phyloP scores from a whole-genome alignment of 2,113 vertebrate genomes.

The Ochotona curzoniae region DNA sequence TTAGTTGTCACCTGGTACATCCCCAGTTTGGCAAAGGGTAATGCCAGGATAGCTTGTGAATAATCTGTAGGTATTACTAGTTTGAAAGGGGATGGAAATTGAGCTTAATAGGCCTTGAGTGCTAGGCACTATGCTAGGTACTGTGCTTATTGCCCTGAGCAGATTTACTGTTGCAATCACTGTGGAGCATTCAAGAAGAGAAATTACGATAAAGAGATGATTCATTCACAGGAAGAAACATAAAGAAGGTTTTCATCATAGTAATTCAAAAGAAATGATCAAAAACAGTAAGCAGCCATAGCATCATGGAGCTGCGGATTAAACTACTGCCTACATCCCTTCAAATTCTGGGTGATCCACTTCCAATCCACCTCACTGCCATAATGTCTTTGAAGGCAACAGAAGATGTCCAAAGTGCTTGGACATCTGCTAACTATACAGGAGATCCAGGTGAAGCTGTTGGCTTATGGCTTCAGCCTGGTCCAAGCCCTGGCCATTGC shows the following conservation, averaged over 20 bases:
- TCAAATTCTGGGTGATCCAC: too few species aligned
- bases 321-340: too few species aligned
- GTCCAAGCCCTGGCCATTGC: too few species aligned
- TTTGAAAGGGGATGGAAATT: not conserved
- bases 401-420: too few species aligned
- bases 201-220: slow-evolving; percentile 26
- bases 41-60: not conserved
- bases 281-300: not conserved
- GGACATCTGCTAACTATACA: too few species aligned
- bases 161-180: not conserved
- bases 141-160: not conserved
- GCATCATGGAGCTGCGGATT: too few species aligned
- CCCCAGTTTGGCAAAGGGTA: not conserved
- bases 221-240: not conserved
- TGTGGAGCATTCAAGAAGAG: not conserved
- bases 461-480: too few species aligned
- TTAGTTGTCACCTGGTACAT: not conserved
- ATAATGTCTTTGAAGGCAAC: too few species aligned
- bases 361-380: too few species aligned
- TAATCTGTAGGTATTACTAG: not conserved
- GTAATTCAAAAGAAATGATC: slow-evolving; percentile 29
- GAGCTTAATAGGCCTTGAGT: not conserved
- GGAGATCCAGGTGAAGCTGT: too few species aligned
- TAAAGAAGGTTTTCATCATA: not conserved
- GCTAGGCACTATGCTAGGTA: not conserved